A percentile compares a stretch with the other conserved stretches of the same genome.
These are phyloP conservation scores for Eugnorisma glareosa DNA, from an alignment of 2,888 invertebrate genomes.

Conservation along the genomic window DNA sequence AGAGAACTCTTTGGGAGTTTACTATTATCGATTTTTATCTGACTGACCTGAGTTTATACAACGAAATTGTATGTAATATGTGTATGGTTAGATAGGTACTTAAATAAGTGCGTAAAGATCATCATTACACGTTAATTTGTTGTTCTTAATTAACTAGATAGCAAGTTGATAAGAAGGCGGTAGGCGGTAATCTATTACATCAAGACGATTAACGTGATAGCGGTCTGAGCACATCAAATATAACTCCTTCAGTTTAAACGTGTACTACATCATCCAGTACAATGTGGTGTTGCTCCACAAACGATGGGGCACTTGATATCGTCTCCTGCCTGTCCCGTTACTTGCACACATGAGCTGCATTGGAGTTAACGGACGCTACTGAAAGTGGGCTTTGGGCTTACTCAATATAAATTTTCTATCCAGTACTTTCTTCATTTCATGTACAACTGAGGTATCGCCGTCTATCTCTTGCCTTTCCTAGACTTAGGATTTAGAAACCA, in stretches of 20 bases:
- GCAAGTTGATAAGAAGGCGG: neutral
- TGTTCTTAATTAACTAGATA: conserved; percentile 18
- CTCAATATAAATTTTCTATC: too few species aligned
- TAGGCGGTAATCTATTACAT: neutral
- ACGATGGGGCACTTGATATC: too few species aligned
- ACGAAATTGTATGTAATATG: neutral
- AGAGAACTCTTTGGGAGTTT: neutral
- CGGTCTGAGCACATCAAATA: neutral
- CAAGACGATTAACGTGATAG: neutral
- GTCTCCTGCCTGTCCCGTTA: too few species aligned
- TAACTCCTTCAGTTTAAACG: neutral
- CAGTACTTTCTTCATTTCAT: neutral
- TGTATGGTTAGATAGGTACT: neutral
- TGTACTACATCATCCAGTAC: neutral
- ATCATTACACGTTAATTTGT: conserved; percentile 8
- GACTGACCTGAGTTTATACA: neutral
- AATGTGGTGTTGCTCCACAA: too few species aligned
- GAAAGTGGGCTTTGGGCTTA: too few species aligned
- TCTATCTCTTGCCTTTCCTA: neutral
- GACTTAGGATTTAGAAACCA: neutral
- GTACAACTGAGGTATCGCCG: neutral
- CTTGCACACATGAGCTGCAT: too few species aligned
- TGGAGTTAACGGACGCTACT: too few species aligned
- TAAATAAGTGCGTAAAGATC: neutral
- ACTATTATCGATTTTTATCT: neutral